Percentiles rank a stretch among this genome's conserved stretches.
Evolutionary conservation across 2,888 invertebrate species (phyloP).

Genomic region (Agrotis clavis): DNA sequence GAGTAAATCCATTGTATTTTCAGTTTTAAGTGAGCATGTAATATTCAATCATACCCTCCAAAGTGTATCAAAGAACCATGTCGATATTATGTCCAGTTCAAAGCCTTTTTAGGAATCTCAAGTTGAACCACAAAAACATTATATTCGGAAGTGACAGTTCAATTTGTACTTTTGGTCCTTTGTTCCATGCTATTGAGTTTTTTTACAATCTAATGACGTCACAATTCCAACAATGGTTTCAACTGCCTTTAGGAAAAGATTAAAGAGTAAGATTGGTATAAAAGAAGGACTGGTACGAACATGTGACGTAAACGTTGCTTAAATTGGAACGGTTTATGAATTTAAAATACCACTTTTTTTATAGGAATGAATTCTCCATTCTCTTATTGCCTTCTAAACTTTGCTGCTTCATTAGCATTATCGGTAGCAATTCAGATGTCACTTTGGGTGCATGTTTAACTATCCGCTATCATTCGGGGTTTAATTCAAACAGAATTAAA

Average conservation of each 20-base stretch:
- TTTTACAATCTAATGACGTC: conserved; percentile 21
- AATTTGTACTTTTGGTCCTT: conserved; percentile 6
- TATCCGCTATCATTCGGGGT: too few relatives aligned
- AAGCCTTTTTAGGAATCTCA: conserved; percentile 38
- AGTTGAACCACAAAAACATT: conserved; percentile 37
- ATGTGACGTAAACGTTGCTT: not conserved
- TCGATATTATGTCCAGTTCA: conserved; percentile 11
- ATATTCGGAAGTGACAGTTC: conserved; percentile 25
- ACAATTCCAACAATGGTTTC: conserved; percentile 3
- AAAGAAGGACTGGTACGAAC: not conserved
- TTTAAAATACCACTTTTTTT: not conserved
- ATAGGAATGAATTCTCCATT: too few relatives aligned
- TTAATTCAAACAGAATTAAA: too few relatives aligned
- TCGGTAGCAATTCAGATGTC: too few relatives aligned
- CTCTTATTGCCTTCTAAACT: too few relatives aligned
- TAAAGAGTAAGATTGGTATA: not conserved
- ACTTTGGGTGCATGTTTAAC: too few relatives aligned
- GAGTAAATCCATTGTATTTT: not conserved
- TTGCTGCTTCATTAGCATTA: too few relatives aligned
- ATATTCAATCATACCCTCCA: not conserved
- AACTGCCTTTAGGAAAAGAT: conserved; percentile 1
- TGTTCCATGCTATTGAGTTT: conserved; percentile 4
- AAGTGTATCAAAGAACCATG: conserved; percentile 7
- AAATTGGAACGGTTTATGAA: not conserved
- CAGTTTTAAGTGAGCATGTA: not conserved